phyloP scores from a whole-genome alignment of 92 coral and sea anemone species.

The Pocillopora meandrina region DNA sequence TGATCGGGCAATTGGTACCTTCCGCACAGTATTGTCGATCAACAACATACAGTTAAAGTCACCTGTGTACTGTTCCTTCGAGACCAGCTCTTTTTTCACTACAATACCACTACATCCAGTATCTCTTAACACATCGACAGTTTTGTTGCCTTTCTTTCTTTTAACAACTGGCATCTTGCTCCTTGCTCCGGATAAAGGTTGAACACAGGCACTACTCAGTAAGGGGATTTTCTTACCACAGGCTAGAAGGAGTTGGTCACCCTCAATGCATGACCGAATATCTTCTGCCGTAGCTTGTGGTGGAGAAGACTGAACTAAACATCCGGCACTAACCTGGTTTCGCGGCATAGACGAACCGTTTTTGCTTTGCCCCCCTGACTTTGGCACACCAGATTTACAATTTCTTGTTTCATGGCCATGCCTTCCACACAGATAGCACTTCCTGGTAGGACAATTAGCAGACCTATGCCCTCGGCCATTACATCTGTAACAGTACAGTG shows the following conservation, averaged over 20 bases:
- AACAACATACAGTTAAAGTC: background rate
- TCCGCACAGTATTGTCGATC: conserved; percentile 57
- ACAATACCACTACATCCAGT: conserved; percentile 69
- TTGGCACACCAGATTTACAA: background rate
- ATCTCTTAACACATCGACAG: conserved; percentile 48
- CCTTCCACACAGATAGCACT: background rate
- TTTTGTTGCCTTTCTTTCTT: conserved; percentile 35
- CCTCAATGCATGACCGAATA: conserved; percentile 18
- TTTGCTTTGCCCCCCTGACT: background rate
- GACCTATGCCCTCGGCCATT: conserved; percentile 27
- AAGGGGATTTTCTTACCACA: conserved; percentile 32
- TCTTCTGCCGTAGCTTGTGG: conserved; percentile 17
- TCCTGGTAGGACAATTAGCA: conserved; percentile 11
- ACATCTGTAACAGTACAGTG: conserved; percentile 8
- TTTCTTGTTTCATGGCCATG: background rate
- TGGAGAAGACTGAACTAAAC: conserved; percentile 1
- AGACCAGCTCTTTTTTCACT: conserved; percentile 33
- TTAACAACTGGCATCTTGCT: conserved; percentile 49
- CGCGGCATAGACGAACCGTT: background rate
- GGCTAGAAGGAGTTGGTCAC: conserved; percentile 37
- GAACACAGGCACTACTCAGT: conserved; percentile 34
- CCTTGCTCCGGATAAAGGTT: background rate
- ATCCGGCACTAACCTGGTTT: conserved; percentile 8
- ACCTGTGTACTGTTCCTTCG: conserved; percentile 41
- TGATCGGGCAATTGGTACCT: conserved; percentile 56